Conservation (phyloP, 2,113 vertebrate genomes). For the Bujurquina vittata region DNA sequence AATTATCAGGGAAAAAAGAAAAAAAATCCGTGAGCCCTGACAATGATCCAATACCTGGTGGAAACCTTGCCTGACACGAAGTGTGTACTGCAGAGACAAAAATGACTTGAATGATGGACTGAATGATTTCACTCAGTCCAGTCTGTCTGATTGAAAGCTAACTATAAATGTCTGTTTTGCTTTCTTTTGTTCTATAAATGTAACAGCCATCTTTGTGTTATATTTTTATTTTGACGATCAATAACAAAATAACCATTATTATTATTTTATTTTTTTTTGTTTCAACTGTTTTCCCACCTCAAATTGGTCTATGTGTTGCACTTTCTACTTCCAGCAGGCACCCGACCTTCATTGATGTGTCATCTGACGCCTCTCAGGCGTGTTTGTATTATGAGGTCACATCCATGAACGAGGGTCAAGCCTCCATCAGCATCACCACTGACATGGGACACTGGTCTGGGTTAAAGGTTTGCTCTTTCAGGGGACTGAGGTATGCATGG, state of each 20-base stretch:
- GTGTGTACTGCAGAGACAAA: background rate
- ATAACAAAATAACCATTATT: background rate
- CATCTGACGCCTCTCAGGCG: background rate
- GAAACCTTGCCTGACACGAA: background rate
- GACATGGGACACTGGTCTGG: slow-evolving; percentile 51
- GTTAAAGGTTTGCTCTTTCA: slow-evolving; percentile 62
- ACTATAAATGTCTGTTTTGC: background rate
- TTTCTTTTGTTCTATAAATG: background rate
- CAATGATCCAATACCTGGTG: background rate
- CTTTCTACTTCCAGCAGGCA: background rate
- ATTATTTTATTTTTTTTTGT: background rate
- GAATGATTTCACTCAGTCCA: background rate
- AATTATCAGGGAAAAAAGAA: too few relatives aligned
- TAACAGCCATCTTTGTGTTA: background rate
- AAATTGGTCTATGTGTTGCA: background rate
- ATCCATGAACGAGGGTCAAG: slow-evolving; percentile 31
- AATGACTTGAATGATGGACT: background rate
- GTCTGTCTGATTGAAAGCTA: background rate
- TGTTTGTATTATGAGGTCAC: slow-evolving; percentile 52
- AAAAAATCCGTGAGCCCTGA: too few relatives aligned
- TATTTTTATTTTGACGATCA: background rate
- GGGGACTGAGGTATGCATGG: slow-evolving; percentile 62
- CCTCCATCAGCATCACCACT: slow-evolving; percentile 54
- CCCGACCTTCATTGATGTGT: background rate
- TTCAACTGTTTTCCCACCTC: background rate